phyloP scores from a whole-genome alignment of 2,888 invertebrate species.

The Dione juno region DNA sequence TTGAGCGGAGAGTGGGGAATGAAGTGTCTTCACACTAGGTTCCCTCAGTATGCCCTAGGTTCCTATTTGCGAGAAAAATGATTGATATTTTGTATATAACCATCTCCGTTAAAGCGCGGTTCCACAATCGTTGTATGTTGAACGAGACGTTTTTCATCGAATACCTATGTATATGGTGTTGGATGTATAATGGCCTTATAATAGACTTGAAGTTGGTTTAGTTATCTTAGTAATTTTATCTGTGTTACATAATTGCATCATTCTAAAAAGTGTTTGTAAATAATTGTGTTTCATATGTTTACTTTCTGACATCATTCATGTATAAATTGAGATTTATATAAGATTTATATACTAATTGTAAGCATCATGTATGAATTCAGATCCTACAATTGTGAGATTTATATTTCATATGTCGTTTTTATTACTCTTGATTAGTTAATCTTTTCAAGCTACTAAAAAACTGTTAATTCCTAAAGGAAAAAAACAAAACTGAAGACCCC shows the following conservation, averaged over 20 bases:
- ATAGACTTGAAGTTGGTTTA: background rate
- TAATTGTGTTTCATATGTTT: background rate
- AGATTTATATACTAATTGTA: too few relatives aligned
- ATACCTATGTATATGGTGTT: background rate
- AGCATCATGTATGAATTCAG: too few relatives aligned
- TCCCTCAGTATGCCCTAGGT: too few relatives aligned
- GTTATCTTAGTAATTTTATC: constrained; percentile 1
- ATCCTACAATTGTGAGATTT: too few relatives aligned
- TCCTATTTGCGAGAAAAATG: too few relatives aligned
- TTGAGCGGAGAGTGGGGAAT: too few relatives aligned
- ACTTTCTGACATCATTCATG: background rate
- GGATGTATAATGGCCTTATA: background rate
- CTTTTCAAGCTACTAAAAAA: too few relatives aligned
- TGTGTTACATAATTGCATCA: background rate
- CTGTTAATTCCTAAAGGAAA: background rate
- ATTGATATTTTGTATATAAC: too few relatives aligned
- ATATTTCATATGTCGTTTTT: too few relatives aligned
- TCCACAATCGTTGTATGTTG: background rate
- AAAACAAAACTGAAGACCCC: constrained; percentile 43
- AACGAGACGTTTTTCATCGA: background rate
- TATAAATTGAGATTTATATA: background rate
- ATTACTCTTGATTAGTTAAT: too few relatives aligned
- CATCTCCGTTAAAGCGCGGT: too few relatives aligned
- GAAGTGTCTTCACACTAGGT: too few relatives aligned
- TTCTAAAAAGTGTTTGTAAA: background rate